Conservation (phyloP, 2,113 vertebrate species). For the Hypanus sabinus region DNA sequence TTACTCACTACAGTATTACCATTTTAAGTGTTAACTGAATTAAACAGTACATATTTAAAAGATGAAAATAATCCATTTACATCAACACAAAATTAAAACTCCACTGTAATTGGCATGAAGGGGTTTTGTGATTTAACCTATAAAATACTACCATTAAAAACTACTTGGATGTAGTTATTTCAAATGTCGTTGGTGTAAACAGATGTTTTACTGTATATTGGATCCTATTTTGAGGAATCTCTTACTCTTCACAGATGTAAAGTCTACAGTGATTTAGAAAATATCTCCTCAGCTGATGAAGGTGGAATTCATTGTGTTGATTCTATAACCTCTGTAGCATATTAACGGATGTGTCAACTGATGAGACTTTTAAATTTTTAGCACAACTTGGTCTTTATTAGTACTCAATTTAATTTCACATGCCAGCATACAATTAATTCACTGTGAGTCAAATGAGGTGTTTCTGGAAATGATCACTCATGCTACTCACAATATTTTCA, state of each 20-base stretch:
- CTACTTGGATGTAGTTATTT: neutral
- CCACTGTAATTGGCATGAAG: neutral
- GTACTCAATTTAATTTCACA: too few species aligned
- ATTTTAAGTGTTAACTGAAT: too few species aligned
- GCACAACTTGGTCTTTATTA: too few species aligned
- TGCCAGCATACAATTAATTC: too few species aligned
- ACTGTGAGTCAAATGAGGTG: too few species aligned
- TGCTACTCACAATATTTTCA: too few species aligned
- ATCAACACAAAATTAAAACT: neutral
- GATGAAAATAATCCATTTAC: too few species aligned
- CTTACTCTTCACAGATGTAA: neutral
- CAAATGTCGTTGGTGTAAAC: neutral
- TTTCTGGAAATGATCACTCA: too few species aligned
- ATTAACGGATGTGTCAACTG: too few species aligned
- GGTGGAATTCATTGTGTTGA: too few species aligned
- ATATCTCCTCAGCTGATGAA: neutral
- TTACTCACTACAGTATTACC: neutral
- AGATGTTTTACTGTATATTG: neutral
- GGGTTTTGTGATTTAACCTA: neutral
- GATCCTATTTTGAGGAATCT: neutral
- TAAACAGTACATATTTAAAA: neutral
- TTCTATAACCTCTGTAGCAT: too few species aligned
- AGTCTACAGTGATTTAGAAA: neutral
- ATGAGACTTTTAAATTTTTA: too few species aligned
- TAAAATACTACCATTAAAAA: neutral